These are phyloP conservation scores for Cataglyphis cursor DNA, from an alignment of 2,888 invertebrate species.

Conservation along the genomic window DNA sequence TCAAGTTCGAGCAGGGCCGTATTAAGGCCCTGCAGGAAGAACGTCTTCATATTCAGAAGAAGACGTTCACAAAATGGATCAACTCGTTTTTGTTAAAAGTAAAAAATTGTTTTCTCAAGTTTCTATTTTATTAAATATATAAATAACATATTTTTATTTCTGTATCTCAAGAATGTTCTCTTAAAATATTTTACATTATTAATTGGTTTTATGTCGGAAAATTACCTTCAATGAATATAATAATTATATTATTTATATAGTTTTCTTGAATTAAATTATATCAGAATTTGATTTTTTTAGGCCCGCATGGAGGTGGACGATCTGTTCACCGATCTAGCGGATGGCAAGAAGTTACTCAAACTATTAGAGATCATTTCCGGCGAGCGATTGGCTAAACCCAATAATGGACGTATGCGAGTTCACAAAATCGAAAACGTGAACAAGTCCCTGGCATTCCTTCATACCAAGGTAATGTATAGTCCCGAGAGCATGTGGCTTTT, in stretches of 20 bases:
- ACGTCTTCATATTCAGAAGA: constrained; percentile 99
- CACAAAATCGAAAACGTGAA: constrained; percentile 99
- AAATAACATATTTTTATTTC: background rate
- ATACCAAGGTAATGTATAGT: constrained; percentile 92
- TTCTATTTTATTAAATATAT: background rate
- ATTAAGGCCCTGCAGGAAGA: constrained; percentile 99
- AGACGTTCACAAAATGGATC: constrained; percentile 99
- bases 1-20: constrained; percentile 98
- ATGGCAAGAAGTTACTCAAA: constrained; percentile 96
- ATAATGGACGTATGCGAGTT: constrained; percentile 98
- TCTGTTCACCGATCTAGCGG: constrained; percentile 97
- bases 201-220: background rate
- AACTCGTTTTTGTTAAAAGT: constrained; percentile 98
- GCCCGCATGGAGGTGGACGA: constrained; percentile 99
- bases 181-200: background rate
- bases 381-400: constrained; percentile 98
- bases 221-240: background rate
- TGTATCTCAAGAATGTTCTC: background rate
- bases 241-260: background rate
- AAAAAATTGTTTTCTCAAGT: constrained; percentile 54
- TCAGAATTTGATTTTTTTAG: constrained; percentile 87
- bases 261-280: background rate
- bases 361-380: constrained; percentile 99
- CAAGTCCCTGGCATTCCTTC: constrained; percentile 97
- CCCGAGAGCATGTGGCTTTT: constrained; percentile 54